Evolutionary conservation across 1,140 invertebrate genomes (phyloP).

Genomic region (Calosoma granatense): DNA sequence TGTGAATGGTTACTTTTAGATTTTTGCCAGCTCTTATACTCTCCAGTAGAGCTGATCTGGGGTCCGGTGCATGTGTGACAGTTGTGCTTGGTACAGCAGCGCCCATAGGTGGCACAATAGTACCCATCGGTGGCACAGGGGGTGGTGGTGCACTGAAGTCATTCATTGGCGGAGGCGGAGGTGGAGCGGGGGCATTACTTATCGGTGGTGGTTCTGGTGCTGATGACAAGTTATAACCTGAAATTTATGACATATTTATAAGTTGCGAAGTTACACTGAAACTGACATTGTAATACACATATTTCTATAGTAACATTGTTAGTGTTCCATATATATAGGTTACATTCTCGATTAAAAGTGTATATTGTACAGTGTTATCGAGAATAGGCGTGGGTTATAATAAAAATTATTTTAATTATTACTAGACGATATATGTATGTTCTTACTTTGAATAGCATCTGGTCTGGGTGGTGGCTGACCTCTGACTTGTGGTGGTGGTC

Average conservation of each 20-base stretch:
- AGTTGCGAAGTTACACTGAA: no score
- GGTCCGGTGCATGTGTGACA: slow-evolving; percentile 34
- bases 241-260: neutral
- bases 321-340: no score
- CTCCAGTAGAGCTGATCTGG: slow-evolving; percentile 60
- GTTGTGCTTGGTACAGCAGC: slow-evolving; percentile 16
- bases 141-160: slow-evolving; percentile 28
- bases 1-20: slow-evolving; percentile 42
- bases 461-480: slow-evolving; percentile 31
- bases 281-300: slow-evolving; percentile 32
- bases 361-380: no score
- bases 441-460: slow-evolving; percentile 29
- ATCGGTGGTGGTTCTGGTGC: slow-evolving; percentile 21
- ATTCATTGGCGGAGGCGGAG: slow-evolving; percentile 26
- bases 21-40: slow-evolving; percentile 59
- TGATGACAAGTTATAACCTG: slow-evolving; percentile 7
- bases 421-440: no score
- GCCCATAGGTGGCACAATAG: slow-evolving; percentile 24
- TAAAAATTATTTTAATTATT: no score
- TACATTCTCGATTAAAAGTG: no score
- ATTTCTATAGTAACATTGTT: no score
- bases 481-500: slow-evolving; percentile 22
- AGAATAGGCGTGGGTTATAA: no score
- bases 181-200: slow-evolving; percentile 16
- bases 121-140: slow-evolving; percentile 24